Percentiles rank a stretch among this genome's conserved stretches.
These are phyloP conservation scores for Rhagium mordax DNA, from an alignment of 2,888 invertebrate species.

Conservation along the genomic window DNA sequence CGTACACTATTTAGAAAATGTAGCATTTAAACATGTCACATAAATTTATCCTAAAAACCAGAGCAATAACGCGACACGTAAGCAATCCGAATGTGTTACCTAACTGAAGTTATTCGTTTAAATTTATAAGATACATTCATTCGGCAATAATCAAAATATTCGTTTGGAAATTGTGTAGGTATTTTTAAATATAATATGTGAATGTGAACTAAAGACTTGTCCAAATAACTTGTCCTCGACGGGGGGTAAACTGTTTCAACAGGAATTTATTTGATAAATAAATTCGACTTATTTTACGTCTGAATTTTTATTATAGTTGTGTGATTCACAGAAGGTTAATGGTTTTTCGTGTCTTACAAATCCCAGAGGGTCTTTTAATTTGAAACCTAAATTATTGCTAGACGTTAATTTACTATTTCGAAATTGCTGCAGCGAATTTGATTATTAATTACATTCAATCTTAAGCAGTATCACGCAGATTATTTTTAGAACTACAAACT, in stretches of 20 bases:
- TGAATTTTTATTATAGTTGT: conserved; percentile 21
- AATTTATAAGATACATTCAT: conserved; percentile 5
- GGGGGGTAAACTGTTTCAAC: conserved; percentile 58
- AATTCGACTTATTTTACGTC: conserved; percentile 52
- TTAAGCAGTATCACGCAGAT: too few relatives aligned
- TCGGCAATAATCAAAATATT: conserved; percentile 34
- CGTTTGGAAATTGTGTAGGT: conserved; percentile 33
- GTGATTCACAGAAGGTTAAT: conserved; percentile 18
- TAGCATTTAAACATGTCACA: background rate
- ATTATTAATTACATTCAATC: background rate
- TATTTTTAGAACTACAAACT: too few relatives aligned
- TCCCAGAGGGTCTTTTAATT: background rate
- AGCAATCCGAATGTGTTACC: background rate
- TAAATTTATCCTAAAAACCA: background rate
- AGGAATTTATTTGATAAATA: conserved; percentile 58
- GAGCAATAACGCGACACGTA: background rate
- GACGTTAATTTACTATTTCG: background rate
- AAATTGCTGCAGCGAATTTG: background rate
- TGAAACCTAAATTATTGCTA: background rate
- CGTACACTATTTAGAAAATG: background rate
- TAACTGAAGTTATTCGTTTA: background rate
- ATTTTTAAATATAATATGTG: conserved; percentile 38
- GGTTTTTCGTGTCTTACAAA: background rate
- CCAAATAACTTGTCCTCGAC: conserved; percentile 53
- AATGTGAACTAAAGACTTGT: conserved; percentile 46